These are phyloP conservation scores for Calephelis virginiensis DNA, from an alignment of 1,140 invertebrate genomes.

Conservation along the genomic window DNA sequence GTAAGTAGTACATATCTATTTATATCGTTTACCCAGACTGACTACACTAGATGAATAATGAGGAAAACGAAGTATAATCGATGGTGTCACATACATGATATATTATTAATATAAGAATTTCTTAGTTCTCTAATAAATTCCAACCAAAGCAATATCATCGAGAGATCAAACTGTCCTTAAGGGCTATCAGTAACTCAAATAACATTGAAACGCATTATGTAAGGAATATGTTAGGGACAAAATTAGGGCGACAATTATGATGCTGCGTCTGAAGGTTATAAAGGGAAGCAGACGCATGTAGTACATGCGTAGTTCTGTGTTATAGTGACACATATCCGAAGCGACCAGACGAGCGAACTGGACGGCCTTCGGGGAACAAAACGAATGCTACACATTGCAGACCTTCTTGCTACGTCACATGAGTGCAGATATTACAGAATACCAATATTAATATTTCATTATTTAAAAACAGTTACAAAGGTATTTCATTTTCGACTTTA, in stretches of 20 bases:
- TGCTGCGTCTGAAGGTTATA: slow-evolving; percentile 51
- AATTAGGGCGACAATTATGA: slow-evolving; percentile 46
- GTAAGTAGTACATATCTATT: no score
- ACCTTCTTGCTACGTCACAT: slow-evolving; percentile 16
- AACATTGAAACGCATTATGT: slow-evolving; percentile 15
- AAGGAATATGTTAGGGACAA: slow-evolving; percentile 20
- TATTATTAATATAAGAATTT: background rate
- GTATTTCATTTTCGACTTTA: no score
- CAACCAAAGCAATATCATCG: no score
- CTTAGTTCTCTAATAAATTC: background rate
- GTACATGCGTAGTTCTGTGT: slow-evolving; percentile 39
- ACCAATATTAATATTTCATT: no score
- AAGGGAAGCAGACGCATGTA: slow-evolving; percentile 48
- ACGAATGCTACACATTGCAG: slow-evolving; percentile 37
- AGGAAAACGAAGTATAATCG: no score
- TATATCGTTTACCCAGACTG: no score
- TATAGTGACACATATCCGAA: slow-evolving; percentile 73
- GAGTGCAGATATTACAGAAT: slow-evolving; percentile 7
- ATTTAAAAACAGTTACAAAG: no score
- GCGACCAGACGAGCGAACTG: slow-evolving; percentile 55
- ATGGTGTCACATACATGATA: no score
- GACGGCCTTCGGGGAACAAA: slow-evolving; percentile 67
- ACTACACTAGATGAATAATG: no score
- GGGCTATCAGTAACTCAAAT: background rate
- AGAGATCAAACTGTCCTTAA: background rate